These are phyloP conservation scores for Notamacropus eugenii DNA, from an alignment of 2,797 vertebrate genomes.

Conservation along the genomic window DNA sequence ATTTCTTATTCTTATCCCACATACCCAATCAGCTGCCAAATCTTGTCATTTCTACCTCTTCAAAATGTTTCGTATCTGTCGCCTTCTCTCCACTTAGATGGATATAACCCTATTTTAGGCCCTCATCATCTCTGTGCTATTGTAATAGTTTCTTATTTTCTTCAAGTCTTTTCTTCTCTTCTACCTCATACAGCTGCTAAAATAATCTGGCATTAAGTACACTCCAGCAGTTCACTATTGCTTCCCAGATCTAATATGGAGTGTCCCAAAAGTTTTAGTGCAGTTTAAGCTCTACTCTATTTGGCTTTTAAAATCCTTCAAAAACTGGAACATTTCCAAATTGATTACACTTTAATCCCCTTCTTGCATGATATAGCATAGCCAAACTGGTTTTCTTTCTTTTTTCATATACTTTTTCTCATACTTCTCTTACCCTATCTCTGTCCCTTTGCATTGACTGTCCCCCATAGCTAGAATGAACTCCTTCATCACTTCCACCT, in stretches of 20 bases:
- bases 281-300: not conserved
- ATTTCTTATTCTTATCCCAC: not conserved
- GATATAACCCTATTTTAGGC: not conserved
- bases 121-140: not conserved
- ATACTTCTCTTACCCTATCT: not conserved
- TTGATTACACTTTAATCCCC: not conserved
- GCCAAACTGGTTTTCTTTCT: not conserved
- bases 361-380: not conserved
- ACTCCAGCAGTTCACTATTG: not conserved
- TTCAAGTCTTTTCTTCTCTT: not conserved
- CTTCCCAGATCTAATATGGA: not conserved
- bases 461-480: not conserved
- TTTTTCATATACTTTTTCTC: not conserved
- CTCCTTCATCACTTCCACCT: not conserved
- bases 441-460: not conserved
- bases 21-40: not conserved
- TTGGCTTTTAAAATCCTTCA: not conserved
- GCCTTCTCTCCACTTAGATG: not conserved
- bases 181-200: not conserved
- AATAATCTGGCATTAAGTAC: not conserved
- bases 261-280: not conserved
- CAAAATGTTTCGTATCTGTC: not conserved
- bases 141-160: not conserved
- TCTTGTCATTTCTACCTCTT: not conserved
- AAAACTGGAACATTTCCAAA: not conserved